Evolutionary conservation across 2,888 invertebrate species (phyloP).

Genomic region (Steinernema scapterisci): DNA sequence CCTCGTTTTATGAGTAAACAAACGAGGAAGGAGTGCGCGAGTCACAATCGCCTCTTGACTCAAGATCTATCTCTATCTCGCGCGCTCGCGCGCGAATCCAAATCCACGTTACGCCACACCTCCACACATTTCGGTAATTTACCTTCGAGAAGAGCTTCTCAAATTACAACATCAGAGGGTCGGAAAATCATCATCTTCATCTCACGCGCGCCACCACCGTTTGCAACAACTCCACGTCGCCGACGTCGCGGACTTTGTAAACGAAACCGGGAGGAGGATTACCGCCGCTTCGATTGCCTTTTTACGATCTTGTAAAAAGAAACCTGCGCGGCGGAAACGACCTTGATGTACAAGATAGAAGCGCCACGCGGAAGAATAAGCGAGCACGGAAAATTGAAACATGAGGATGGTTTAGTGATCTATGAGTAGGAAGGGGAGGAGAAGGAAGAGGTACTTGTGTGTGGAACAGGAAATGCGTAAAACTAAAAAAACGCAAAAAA

Average conservation of each 20-base stretch:
- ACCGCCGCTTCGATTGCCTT: not conserved
- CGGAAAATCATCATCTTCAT: too few relatives aligned
- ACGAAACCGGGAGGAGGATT: slow-evolving; percentile 10
- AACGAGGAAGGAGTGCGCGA: slow-evolving; percentile 17
- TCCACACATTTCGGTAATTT: not conserved
- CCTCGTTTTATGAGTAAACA: slow-evolving; percentile 13
- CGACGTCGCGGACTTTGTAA: not conserved
- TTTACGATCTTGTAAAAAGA: slow-evolving; percentile 7
- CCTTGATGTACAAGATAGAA: slow-evolving; percentile 16
- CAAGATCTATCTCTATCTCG: not conserved
- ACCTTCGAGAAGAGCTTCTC: not conserved
- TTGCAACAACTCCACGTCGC: not conserved
- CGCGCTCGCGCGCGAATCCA: not conserved
- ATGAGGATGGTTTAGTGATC: too few relatives aligned
- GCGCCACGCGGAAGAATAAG: too few relatives aligned
- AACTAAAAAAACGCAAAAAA: too few relatives aligned
- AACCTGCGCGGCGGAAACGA: slow-evolving; percentile 25
- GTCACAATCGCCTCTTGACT: slow-evolving; percentile 13
- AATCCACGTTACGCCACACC: not conserved
- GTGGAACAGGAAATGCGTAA: too few relatives aligned
- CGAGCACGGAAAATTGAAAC: too few relatives aligned
- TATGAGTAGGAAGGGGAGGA: too few relatives aligned
- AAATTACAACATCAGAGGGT: too few relatives aligned
- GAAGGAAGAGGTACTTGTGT: too few relatives aligned
- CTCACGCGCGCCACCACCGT: not conserved